Evolutionary conservation across 2,888 invertebrate genomes (phyloP), one percentile per base, ranked within the genome.

Genomic region (Drosophila mercatorum): DNA sequence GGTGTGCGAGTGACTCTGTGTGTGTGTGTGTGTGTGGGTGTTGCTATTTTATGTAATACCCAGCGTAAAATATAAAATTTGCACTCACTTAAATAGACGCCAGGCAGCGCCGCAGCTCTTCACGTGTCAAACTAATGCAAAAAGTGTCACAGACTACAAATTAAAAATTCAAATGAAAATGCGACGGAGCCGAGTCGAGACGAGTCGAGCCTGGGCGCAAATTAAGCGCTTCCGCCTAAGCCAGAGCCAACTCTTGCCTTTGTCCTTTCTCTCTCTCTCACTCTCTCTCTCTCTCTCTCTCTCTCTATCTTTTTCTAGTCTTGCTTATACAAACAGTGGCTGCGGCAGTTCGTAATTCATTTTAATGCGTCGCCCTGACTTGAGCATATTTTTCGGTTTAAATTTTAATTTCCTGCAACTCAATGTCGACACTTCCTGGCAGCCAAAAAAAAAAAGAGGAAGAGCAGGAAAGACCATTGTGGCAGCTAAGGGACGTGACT

Each of bases 351-450:
- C 55, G 68, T 77, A 75, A 78, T 75, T 87, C 75, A 74, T 75
- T 83, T 79, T 72, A 72, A 75, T 74, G 73, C 59, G 51, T 68
- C 67, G 68, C 47, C 57, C 52, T 22, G 36, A 52, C 22, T 53
- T 63, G 56, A 74, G 59, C 71, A 75, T 75, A 68, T 75, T 79
- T 69, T 78, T 78, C 3, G 83, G 72, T 56, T 68, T 80, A 81
- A 87, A 89, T 82, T 85, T 79, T 87, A 89, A 89, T 87, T 87
- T 87, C 87, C 87, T 89, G 89, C 72, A 75, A 78, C 83, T 80
- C 83, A 78, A 74, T 72, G 75, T 75, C 61, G 51, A 74, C 51
- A 73, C 89, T 79, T 89, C 88, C 85, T 72, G 64, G 31, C 28
- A 10, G 22, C 28, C 10, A 6, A 31, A 28, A 40, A 41, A 38